These are phyloP conservation scores for Macrobrachium rosenbergii DNA, from an alignment of 1,140 invertebrate species.

Conservation along the genomic window DNA sequence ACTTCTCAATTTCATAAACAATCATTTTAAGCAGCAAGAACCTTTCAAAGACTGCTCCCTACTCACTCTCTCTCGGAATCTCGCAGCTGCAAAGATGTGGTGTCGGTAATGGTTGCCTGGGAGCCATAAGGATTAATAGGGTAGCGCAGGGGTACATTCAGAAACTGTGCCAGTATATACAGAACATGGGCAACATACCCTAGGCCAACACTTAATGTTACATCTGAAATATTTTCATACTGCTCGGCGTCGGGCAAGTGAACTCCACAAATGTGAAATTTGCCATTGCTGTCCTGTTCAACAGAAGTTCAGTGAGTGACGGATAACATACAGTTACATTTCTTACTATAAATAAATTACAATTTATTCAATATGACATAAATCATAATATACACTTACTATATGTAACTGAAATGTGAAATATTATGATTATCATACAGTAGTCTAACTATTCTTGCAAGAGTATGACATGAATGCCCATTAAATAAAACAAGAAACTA, in stretches of 20 bases:
- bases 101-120: slow-evolving; percentile 82
- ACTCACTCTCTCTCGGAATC: slow-evolving; percentile 83
- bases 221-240: slow-evolving; percentile 32
- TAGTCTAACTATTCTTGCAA: too few species aligned
- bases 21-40: too few species aligned
- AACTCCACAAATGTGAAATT: slow-evolving; percentile 37
- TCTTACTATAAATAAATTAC: neutral
- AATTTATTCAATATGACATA: too few species aligned
- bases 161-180: slow-evolving; percentile 83
- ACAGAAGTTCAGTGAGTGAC: neutral
- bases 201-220: slow-evolving; percentile 69
- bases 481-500: too few species aligned
- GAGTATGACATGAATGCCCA: too few species aligned
- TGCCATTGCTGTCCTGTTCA: slow-evolving; percentile 41
- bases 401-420: too few species aligned
- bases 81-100: slow-evolving; percentile 79
- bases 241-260: slow-evolving; percentile 53
- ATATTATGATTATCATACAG: too few species aligned
- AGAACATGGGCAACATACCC: slow-evolving; percentile 86
- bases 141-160: slow-evolving; percentile 86
- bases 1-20: too few species aligned
- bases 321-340: neutral
- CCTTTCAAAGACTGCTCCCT: neutral
- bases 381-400: too few species aligned
- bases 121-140: slow-evolving; percentile 83